Base-by-base conservation (phyloP, 2,113 vertebrate species). In the Macheiramphus alcinus region DNA sequence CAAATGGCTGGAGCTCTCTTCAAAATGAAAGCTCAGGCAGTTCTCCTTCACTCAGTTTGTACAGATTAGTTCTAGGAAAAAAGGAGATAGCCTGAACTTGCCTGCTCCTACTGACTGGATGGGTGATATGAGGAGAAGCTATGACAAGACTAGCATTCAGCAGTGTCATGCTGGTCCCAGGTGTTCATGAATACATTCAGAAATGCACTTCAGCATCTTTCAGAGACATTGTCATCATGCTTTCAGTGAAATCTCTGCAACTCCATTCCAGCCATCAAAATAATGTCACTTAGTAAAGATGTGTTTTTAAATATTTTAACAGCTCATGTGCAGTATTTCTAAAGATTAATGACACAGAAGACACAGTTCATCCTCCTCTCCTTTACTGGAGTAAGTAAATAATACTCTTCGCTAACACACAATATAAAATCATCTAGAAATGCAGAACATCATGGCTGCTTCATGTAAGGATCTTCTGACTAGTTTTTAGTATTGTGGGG, bases 241-340 rank as follows among this genome's bases (percentile, higher is more conserved):
- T 67, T 93, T 94, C 38, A 50, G 18, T n/a, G 43, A 95, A 86
- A 86, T 43, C 27, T 86, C 81, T 82, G 38, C 29, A 86, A 88
- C 8, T 65, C 61, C 83, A 58, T 88, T 91, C 66, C 88, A 96
- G 89, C 45, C 82, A 90, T 74, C 68, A 92, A 94, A 96, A 97
- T 70, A 96, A 95, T n/a, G 16, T 88, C 56, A 86, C 36, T 88
- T 74, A 86, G n/a, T 92, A 93, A 93, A 86, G 13, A 67, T 17
- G 9, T 10, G 7, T 7, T 91, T 92, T 90, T 48, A 56, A 94
- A 85, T 94, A 89, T 87, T 94, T 93, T 83, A 89, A 53, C 18
- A 82, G n/a, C 13, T 87, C 36, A 31, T 56, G 16, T 73, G 23
- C 25, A 80, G 23, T 36, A 22, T 89, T 90, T 97, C 72, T 82